phyloP scores from a whole-genome alignment of 1,140 invertebrate genomes.

The Prorops nasuta region DNA sequence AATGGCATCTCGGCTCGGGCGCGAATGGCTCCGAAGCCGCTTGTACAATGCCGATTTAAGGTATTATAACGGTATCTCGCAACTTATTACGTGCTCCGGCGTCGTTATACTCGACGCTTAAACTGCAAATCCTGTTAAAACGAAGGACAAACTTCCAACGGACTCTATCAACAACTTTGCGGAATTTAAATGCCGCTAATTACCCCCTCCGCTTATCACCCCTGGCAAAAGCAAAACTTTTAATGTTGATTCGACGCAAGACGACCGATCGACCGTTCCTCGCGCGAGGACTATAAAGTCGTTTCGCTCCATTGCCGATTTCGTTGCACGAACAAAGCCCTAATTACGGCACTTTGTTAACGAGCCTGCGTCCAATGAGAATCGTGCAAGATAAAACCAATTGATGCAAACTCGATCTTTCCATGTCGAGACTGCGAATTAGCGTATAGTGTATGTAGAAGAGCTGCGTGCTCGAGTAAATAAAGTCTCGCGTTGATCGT shows the following conservation, averaged over 20 bases:
- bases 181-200: conserved; percentile 29
- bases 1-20: no score
- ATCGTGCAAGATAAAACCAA: no score
- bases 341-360: conserved; percentile 23
- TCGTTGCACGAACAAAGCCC: conserved; percentile 11
- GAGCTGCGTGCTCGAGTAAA: no score
- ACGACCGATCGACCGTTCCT: no score
- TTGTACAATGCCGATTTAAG: no score
- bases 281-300: no score
- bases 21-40: no score
- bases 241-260: conserved; percentile 17
- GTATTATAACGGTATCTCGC: neutral
- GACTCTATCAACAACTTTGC: conserved; percentile 16
- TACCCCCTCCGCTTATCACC: no score
- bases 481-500: no score
- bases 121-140: conserved; percentile 21
- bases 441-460: no score
- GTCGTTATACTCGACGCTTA: conserved; percentile 19
- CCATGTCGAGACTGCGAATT: no score
- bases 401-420: no score
- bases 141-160: conserved; percentile 17
- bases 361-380: conserved; percentile 8
- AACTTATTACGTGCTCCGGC: conserved; percentile 20
- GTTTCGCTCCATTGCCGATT: conserved; percentile 9
- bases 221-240: conserved; percentile 17